Evolutionary conservation across 2,113 vertebrate species (phyloP).

Genomic region (Muntiacus muntjak): DNA sequence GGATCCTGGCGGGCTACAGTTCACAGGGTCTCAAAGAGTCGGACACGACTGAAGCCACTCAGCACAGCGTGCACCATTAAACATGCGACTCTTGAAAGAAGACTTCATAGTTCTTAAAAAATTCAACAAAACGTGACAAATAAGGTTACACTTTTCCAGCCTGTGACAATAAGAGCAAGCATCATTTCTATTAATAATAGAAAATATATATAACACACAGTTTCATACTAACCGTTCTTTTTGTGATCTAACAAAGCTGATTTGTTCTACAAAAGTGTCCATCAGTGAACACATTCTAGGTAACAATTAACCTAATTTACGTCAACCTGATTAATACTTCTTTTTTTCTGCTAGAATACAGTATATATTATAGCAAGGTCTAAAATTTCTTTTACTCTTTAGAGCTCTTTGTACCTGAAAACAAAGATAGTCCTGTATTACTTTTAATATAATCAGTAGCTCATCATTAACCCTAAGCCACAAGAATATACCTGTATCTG

Average conservation of each 20-base stretch:
- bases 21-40: not conserved
- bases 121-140: not conserved
- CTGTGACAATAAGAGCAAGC: not conserved
- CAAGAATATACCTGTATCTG: not conserved
- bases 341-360: not conserved
- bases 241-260: not conserved
- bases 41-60: not conserved
- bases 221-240: not conserved
- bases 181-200: not conserved
- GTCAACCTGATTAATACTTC: not conserved
- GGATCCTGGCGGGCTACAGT: not conserved
- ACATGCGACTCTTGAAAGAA: not conserved
- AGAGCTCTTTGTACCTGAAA: not conserved
- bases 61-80: not conserved
- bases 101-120: not conserved
- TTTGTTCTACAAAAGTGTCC: not conserved
- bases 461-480: not conserved
- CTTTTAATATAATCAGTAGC: conserved; percentile 19
- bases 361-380: not conserved
- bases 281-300: not conserved
- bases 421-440: not conserved
- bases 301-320: not conserved
- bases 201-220: not conserved
- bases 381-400: not conserved
- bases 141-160: not conserved